Base-by-base conservation (phyloP, 2,797 vertebrate species). In the Simalia tracyae region DNA sequence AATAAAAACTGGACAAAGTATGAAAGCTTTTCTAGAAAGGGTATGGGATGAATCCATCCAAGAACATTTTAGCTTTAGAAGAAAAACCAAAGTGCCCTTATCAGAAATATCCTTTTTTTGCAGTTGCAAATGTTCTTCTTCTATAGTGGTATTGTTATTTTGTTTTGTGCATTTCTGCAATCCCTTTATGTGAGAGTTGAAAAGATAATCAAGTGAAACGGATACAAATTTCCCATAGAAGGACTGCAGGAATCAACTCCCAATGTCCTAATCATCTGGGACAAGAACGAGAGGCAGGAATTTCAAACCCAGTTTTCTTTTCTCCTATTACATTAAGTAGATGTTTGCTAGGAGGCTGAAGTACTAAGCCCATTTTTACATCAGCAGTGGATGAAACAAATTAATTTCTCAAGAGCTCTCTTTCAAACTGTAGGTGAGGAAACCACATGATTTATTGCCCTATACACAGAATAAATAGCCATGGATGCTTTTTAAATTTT, bases 21-120 rank as follows among this genome's bases (percentile, higher is more conserved):
- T 89, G 19, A 28, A 22, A 92, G 92, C 11, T 91, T 92, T 89
- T 88, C 5, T 15, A 46, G 59, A 92, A 0, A 15, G 92, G 92
- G 61, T 89, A 57, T 91, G n/a, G 89, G 60, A 96, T 95, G 90
- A 42, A 84, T 92, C 93, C 36, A 19, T 94, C 89, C 92, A 96
- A 95, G 94, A 94, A 90, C 87, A 94, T 31, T 76, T 84, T 88
- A 87, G 59, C 11, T 95, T 61, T 94, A 93, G 10, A 57, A 56
- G 14, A 61, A 42, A 63, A 88, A 22, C 91, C 87, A 68, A 14
- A 5, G 5, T 89, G 19, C 91, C 57, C 86, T 4, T 46, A 90
- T 91, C 91, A 59, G 50, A 54, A 54, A 54, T 54, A 8, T 54
- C 50, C 50, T 8, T 46, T 8, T 86, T 12, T 76, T 95, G 93